phyloP scores from a whole-genome alignment of 2,113 vertebrate genomes.

The Apaloderma vittatum region DNA sequence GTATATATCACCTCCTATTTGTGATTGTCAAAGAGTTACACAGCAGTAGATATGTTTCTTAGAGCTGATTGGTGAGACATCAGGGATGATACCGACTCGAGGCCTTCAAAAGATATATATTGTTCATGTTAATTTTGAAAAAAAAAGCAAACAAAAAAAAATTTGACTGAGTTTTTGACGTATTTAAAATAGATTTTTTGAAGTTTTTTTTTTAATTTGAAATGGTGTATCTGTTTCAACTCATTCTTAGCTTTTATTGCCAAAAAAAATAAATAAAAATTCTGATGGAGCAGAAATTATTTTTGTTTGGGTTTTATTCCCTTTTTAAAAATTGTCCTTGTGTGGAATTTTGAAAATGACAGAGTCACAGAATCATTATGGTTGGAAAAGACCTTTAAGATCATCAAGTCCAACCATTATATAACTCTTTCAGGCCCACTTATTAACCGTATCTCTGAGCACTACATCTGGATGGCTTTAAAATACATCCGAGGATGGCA shows the following conservation, averaged over 20 bases:
- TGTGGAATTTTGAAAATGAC: not conserved
- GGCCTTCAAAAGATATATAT: not conserved
- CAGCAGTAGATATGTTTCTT: not conserved
- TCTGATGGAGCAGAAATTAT: not conserved
- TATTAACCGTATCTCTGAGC: too few species aligned
- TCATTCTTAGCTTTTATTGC: not conserved
- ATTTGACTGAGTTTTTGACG: not conserved
- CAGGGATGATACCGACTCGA: not conserved
- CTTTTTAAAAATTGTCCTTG: not conserved
- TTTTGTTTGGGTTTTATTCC: not conserved
- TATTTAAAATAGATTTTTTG: not conserved
- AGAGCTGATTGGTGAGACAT: not conserved
- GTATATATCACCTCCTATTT: not conserved
- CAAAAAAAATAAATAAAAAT: not conserved
- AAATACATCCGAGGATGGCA: too few species aligned
- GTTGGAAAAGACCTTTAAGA: too few species aligned
- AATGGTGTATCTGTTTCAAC: not conserved
- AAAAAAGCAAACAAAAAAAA: not conserved
- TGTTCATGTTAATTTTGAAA: not conserved
- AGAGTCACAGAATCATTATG: too few species aligned
- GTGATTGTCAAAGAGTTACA: not conserved
- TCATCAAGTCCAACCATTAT: too few species aligned
- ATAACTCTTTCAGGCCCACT: too few species aligned
- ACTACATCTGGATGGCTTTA: too few species aligned
- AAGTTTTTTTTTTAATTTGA: not conserved